Evolutionary conservation across 2,797 vertebrate species (phyloP).

Genomic region (Monodelphis domestica): DNA sequence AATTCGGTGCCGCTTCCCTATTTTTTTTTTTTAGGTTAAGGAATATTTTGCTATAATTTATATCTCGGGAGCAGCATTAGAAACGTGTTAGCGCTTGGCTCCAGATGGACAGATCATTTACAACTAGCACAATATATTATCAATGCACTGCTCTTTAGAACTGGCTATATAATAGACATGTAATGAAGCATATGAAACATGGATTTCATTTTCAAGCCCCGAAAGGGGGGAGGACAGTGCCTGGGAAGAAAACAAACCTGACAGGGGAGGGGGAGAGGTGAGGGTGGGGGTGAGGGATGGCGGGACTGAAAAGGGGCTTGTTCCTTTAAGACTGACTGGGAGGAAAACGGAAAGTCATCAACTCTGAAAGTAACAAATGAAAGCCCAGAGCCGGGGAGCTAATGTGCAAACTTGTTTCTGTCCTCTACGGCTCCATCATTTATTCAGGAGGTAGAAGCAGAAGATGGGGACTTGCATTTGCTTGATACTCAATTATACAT

Average conservation of each 20-base stretch:
- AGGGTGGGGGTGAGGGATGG: constrained; percentile 10
- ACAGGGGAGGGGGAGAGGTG: background rate
- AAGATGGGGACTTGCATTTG: constrained; percentile 99
- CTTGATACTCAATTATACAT: constrained; percentile 99
- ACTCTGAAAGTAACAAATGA: constrained; percentile 91
- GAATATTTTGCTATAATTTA: constrained; percentile 84
- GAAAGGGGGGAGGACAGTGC: constrained; percentile 68
- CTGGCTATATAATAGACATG: constrained; percentile 84
- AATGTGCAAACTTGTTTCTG: constrained; percentile 99
- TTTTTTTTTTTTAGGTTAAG: constrained; percentile 76
- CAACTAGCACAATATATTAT: constrained; percentile 87
- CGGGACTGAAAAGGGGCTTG: constrained; percentile 74
- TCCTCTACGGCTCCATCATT: constrained; percentile 99
- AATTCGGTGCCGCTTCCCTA: constrained; percentile 63
- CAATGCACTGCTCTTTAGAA: constrained; percentile 86
- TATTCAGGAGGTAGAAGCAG: constrained; percentile 99
- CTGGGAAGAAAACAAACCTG: constrained; percentile 35
- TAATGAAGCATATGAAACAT: constrained; percentile 87
- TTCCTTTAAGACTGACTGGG: constrained; percentile 89
- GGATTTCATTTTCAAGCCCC: constrained; percentile 83
- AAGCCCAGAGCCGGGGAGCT: constrained; percentile 92
- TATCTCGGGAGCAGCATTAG: constrained; percentile 82
- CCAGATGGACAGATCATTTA: constrained; percentile 87
- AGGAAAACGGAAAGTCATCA: constrained; percentile 88
- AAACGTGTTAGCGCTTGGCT: constrained; percentile 83